These are phyloP conservation scores for Conus ventricosus DNA, from an alignment of 1,140 invertebrate species.

Conservation along the genomic window DNA sequence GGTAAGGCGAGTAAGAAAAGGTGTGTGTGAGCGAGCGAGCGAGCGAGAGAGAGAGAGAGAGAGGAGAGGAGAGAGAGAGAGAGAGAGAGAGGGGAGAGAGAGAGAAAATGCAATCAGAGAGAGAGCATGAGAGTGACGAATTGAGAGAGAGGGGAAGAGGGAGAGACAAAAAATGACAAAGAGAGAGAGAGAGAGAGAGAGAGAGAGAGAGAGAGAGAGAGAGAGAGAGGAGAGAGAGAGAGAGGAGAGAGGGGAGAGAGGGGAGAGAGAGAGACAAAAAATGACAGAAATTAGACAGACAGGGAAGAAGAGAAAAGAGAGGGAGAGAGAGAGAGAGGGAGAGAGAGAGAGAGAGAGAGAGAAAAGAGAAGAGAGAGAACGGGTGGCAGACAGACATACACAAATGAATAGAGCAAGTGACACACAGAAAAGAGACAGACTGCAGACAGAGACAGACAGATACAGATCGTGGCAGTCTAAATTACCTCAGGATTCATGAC, in stretches of 20 bases:
- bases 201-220: neutral
- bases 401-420: no score
- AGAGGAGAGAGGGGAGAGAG: neutral
- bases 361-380: no score
- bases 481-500: no score
- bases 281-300: neutral
- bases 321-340: constrained; percentile 30
- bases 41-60: constrained; percentile 24
- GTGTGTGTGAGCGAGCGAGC: neutral
- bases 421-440: no score
- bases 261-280: neutral
- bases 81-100: neutral
- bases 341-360: neutral
- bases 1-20: neutral
- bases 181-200: constrained; percentile 14
- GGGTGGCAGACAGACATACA: no score
- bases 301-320: constrained; percentile 29
- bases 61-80: neutral
- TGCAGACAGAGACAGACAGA: no score
- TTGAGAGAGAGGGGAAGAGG: no score
- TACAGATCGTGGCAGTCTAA: no score
- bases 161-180: neutral
- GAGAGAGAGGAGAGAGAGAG: neutral
- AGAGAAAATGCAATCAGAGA: neutral
- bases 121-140: neutral